Base-by-base conservation (phyloP, 92 coral and sea anemone genomes). In the Siderastrea radians region DNA sequence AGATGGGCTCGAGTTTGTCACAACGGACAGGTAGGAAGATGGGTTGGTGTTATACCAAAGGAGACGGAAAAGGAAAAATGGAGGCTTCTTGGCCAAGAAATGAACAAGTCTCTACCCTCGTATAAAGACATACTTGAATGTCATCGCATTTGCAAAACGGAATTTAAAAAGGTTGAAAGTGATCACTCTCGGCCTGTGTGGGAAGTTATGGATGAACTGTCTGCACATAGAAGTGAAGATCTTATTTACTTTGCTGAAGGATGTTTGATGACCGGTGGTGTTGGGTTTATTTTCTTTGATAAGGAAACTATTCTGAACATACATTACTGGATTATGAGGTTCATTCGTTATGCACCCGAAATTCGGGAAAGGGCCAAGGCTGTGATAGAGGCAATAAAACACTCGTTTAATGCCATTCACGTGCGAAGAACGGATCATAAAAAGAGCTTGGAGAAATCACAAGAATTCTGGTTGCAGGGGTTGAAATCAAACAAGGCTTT, bases 401-500 rank as follows among this genome's bases (percentile, higher is more conserved):
- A 54, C 38, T 92, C 93, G 8, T 95, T 78, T 51, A 95, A 91
- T 79, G 96, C 96, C 43, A 92, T 95, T 3, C 98, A 95, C 85
- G 91, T 95, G 4, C 95, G 98, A 12, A 81, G 96, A 68, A 90
- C 92, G 19, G 91, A 95, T 69, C 96, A 95, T 62, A 94, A 93
- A 43, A 65, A 87, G 49, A 87, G 92, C 71, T 50, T 54, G 68
- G 96, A 95, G 76, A 79, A 93, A 17, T 73, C 75, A 16, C 89
- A 86, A 59, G 86, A 91, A 7, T 80, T 83, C 74, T 96, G 98
- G 98, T 77, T 95, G 14, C 17, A 62, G 9, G n/a, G 69, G 10
- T 58, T 96, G 72, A 66, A 81, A 7, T 45, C 63, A 64, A 76
- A 86, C 62, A 68, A 87, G 16, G 90, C 95, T 44, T 82, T 90